A percentile compares a stretch with the other conserved stretches of the same genome.
Evolutionary conservation across 2,888 invertebrate genomes (phyloP).

Genomic region (Apocheima hispidaria): DNA sequence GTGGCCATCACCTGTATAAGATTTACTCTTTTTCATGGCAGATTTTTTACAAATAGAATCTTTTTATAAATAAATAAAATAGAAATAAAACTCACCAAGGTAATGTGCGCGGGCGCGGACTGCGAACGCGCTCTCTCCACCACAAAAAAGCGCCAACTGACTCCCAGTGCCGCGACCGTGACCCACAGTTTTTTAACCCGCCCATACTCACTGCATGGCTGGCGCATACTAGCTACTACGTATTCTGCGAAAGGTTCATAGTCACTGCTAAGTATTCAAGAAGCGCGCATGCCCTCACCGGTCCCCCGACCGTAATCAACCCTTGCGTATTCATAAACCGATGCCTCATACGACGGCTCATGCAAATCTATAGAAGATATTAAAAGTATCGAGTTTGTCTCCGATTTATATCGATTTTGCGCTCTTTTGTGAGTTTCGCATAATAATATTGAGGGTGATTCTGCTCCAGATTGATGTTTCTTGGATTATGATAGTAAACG

Average conservation of each 20-base stretch:
- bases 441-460: background rate
- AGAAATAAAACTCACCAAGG: constrained; percentile 52
- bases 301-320: constrained; percentile 63
- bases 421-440: background rate
- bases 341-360: constrained; percentile 57
- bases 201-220: constrained; percentile 45
- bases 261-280: constrained; percentile 14
- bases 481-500: background rate
- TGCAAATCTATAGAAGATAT: constrained; percentile 40
- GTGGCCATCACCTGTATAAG: constrained; percentile 1
- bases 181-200: constrained; percentile 77
- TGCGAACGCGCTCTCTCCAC: constrained; percentile 61
- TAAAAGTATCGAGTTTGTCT: constrained; percentile 31
- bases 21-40: constrained; percentile 10
- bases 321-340: constrained; percentile 80
- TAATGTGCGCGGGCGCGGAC: constrained; percentile 63
- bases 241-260: constrained; percentile 6
- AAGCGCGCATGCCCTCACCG: constrained; percentile 65
- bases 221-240: constrained; percentile 41
- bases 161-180: constrained; percentile 58
- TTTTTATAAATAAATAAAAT: constrained; percentile 29
- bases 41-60: constrained; percentile 1
- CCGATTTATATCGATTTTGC: constrained; percentile 29
- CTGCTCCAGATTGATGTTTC: background rate
- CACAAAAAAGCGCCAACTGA: constrained; percentile 73